Conservation (phyloP, 2,888 invertebrate species). For the Troilus luridus region DNA sequence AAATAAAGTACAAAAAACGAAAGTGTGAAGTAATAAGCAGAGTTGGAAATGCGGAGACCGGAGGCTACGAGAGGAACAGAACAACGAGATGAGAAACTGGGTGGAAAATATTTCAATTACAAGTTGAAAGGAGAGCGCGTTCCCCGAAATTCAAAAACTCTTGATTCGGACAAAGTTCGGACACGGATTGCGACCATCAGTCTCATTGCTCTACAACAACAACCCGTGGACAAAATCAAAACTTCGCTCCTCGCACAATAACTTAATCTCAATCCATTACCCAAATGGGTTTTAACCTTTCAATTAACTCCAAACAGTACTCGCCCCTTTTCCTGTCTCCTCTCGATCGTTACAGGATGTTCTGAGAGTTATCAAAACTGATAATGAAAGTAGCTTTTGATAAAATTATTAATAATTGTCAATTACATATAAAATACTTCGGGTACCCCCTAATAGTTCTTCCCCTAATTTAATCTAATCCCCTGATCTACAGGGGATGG, state of each 20-base stretch:
- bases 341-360: too few relatives aligned
- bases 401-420: too few relatives aligned
- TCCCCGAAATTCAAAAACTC: background rate
- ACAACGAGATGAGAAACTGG: background rate
- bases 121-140: background rate
- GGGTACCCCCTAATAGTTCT: too few relatives aligned
- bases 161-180: background rate
- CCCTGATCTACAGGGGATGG: too few relatives aligned
- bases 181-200: background rate
- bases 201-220: background rate
- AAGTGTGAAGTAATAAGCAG: too few relatives aligned
- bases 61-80: background rate
- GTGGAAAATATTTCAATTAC: conserved; percentile 31
- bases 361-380: too few relatives aligned
- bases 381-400: too few relatives aligned
- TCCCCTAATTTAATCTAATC: too few relatives aligned
- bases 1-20: too few relatives aligned
- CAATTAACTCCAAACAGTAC: background rate
- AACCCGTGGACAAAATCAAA: background rate
- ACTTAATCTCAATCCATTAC: conserved; percentile 34
- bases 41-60: background rate
- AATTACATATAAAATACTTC: too few relatives aligned
- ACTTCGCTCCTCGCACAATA: background rate
- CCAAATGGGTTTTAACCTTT: conserved; percentile 13
- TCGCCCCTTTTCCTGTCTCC: background rate